Base-by-base conservation (phyloP, 2,797 vertebrate species). In the Smutsia gigantea region DNA sequence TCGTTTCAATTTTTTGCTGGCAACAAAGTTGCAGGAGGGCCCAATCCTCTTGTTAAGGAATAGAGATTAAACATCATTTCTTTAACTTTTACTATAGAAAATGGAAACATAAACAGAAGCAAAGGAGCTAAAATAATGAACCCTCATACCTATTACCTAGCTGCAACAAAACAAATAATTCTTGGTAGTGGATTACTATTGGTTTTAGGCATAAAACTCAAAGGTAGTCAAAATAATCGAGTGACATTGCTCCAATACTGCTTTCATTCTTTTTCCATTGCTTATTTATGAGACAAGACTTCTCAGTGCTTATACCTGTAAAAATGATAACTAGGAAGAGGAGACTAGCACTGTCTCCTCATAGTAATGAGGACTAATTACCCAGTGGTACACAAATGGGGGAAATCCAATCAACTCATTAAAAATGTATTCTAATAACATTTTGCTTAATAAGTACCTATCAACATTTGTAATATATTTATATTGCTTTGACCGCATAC, bases 91-190 rank as follows among this genome's bases (percentile, higher is more conserved):
- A 79, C 66, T 79, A 31, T 79, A 64, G 27, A 86, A 91, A 95
- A 72, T 57, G 37, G 66, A 87, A 95, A 90, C 55, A 90, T 25
- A 75, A 14, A 55, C 53, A 72, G 63, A 91, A 94, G 51, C 53
- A 90, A 61, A 55, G 46, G n/a, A 37, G 49, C 51, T 29, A 15
- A 46, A 37, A 72, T 77, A 95, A 79, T 71, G 37, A 83, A 79
- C 18, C 13, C 23, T 46, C 25, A 64, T 79, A 87, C 49, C 19
- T n/a, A 61, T 64, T 59, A 81, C 25, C 31, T 57, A 72, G 46
- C 29, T 81, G 66, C 74, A 64, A 79, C 72, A 91, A 91, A 85
- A 46, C 9, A 95, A 91, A 57, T 64, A 95, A 87, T 64, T 64
- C 49, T 83, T 39, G 25, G 64, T 92, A 49, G 66, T 74, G 51